Evolutionary conservation across 2,113 vertebrate species (phyloP).

Genomic region (Planiliza haematocheilus): DNA sequence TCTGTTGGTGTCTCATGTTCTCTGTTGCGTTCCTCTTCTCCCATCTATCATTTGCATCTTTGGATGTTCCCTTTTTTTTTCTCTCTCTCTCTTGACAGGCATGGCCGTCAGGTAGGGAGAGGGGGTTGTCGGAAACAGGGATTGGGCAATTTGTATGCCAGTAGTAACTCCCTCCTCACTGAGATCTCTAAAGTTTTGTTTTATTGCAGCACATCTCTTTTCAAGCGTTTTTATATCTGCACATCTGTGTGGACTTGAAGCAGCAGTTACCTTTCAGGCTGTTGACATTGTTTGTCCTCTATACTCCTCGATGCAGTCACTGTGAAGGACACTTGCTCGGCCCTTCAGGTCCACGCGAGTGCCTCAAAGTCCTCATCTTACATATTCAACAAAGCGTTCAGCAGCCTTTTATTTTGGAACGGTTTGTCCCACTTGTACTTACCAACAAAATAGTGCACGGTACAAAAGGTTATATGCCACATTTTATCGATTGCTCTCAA

Average conservation of each 20-base stretch:
- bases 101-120: conserved; percentile 18
- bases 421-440: conserved; percentile 50
- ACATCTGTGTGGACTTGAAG: conserved; percentile 13
- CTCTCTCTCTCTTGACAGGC: conserved; percentile 10
- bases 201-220: background rate
- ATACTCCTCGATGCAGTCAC: conserved; percentile 34
- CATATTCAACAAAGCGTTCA: conserved; percentile 54
- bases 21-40: conserved; percentile 37
- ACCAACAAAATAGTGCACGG: conserved; percentile 53
- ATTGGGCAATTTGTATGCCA: conserved; percentile 18
- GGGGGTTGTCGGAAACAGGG: background rate
- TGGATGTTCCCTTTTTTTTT: conserved; percentile 10
- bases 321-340: conserved; percentile 65
- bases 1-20: conserved; percentile 48
- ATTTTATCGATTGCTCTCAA: conserved; percentile 60
- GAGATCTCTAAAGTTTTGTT: background rate
- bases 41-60: conserved; percentile 44
- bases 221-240: conserved; percentile 9
- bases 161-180: conserved; percentile 8
- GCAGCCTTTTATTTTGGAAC: conserved; percentile 58
- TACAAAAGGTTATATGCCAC: conserved; percentile 70
- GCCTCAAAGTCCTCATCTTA: conserved; percentile 50
- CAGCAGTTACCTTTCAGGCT: conserved; percentile 25
- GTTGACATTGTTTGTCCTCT: conserved; percentile 62
- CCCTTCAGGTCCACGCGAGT: conserved; percentile 54